Percentiles rank a stretch among this genome's conserved stretches.
phyloP scores from a whole-genome alignment of 2,113 vertebrate genomes.

The Lethenteron reissneri region DNA sequence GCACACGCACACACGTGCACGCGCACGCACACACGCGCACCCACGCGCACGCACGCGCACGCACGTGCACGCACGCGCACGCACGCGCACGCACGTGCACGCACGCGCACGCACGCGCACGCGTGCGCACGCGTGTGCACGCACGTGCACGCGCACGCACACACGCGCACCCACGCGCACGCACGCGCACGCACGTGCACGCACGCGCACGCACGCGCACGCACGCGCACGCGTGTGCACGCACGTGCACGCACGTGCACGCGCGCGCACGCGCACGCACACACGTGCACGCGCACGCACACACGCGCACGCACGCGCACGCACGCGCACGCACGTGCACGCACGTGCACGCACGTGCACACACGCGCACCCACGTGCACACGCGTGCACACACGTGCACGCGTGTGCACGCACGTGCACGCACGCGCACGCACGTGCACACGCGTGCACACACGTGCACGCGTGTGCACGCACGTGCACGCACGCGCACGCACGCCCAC shows the following conservation, averaged over 20 bases:
- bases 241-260: not conserved
- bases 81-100: not conserved
- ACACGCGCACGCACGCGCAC: too few species aligned
- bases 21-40: not conserved
- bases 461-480: not conserved
- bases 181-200: slow-evolving; percentile 1
- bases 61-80: slow-evolving; percentile 1
- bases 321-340: not conserved
- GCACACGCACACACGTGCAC: not conserved
- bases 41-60: slow-evolving; percentile 1
- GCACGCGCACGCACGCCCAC: not conserved
- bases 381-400: not conserved
- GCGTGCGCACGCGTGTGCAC: not conserved
- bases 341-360: not conserved
- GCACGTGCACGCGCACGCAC: not conserved
- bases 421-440: not conserved
- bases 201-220: slow-evolving; percentile 1
- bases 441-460: not conserved
- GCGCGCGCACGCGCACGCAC: not conserved
- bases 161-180: not conserved
- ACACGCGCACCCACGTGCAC: not conserved
- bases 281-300: too few species aligned
- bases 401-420: not conserved
- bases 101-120: not conserved
- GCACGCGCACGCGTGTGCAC: not conserved